Percentiles rank a stretch among this genome's conserved stretches.
phyloP scores from a whole-genome alignment of 1,140 invertebrate genomes.

The Wiebesia pumilae region DNA sequence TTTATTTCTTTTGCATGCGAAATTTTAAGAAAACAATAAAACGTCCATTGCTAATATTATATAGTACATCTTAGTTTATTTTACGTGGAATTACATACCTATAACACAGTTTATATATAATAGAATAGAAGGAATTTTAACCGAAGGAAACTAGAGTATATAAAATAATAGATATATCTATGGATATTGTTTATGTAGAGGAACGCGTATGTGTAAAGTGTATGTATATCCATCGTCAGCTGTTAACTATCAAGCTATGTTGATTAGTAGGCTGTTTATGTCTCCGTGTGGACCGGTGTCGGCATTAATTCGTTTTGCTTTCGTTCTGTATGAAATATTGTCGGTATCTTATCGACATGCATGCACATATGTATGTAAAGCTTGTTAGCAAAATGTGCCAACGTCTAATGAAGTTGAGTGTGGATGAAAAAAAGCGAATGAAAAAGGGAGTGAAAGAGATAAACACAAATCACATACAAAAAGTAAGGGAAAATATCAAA shows the following conservation, averaged over 20 bases:
- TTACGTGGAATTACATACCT: neutral
- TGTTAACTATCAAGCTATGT: conserved; percentile 46
- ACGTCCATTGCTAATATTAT: no score
- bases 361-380: neutral
- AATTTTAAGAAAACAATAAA: no score
- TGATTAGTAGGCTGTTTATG: conserved; percentile 58
- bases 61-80: neutral
- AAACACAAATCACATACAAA: neutral
- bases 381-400: neutral
- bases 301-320: conserved; percentile 52
- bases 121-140: neutral
- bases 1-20: no score
- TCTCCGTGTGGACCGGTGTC: conserved; percentile 52
- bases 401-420: neutral
- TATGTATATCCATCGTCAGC: neutral
- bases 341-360: no score
- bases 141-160: neutral
- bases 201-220: neutral
- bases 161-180: neutral
- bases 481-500: neutral
- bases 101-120: neutral
- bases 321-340: no score
- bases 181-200: neutral
- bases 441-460: neutral
- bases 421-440: neutral